Percentiles rank a stretch among this genome's conserved stretches.
Conservation (phyloP, 1,140 invertebrate genomes). For the Zaprionus kolodkinae region DNA sequence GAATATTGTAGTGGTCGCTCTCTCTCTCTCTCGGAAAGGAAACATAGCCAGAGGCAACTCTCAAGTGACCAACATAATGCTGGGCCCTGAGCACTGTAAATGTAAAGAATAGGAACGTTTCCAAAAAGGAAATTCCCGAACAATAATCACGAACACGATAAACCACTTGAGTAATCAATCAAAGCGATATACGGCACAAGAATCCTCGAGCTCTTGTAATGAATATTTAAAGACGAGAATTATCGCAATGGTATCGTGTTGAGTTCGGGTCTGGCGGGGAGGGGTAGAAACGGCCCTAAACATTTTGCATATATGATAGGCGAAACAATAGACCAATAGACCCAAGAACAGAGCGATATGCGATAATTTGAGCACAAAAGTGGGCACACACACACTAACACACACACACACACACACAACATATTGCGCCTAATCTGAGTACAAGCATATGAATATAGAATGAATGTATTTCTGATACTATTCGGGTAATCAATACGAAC, state of each 20-base stretch:
- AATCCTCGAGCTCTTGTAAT: conserved; percentile 66
- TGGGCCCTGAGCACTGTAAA: conserved; percentile 32
- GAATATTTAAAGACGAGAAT: conserved; percentile 80
- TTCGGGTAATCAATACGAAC: conserved; percentile 63
- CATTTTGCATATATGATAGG: conserved; percentile 79
- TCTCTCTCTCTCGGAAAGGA: conserved; percentile 31
- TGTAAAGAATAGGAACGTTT: conserved; percentile 25
- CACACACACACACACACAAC: background rate
- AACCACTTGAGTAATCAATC: conserved; percentile 81
- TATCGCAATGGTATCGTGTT: conserved; percentile 64
- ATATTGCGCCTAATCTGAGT: conserved; percentile 60
- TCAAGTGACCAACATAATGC: conserved; percentile 76
- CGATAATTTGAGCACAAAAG: conserved; percentile 79
- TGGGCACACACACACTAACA: conserved; percentile 25
- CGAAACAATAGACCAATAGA: conserved; percentile 74
- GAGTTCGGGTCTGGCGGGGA: conserved; percentile 2
- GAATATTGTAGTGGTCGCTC: conserved; percentile 45
- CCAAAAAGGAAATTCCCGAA: conserved; percentile 29
- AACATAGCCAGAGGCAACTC: conserved; percentile 74
- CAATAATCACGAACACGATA: conserved; percentile 71
- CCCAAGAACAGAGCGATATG: conserved; percentile 28
- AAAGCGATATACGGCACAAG: conserved; percentile 67
- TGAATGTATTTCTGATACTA: conserved; percentile 11
- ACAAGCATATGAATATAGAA: conserved; percentile 41
- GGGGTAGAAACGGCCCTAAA: conserved; percentile 36